Percentiles rank a stretch among this genome's conserved stretches.
These are phyloP conservation scores for Phengaris arion DNA, from an alignment of 2,888 invertebrate species.

Conservation along the genomic window DNA sequence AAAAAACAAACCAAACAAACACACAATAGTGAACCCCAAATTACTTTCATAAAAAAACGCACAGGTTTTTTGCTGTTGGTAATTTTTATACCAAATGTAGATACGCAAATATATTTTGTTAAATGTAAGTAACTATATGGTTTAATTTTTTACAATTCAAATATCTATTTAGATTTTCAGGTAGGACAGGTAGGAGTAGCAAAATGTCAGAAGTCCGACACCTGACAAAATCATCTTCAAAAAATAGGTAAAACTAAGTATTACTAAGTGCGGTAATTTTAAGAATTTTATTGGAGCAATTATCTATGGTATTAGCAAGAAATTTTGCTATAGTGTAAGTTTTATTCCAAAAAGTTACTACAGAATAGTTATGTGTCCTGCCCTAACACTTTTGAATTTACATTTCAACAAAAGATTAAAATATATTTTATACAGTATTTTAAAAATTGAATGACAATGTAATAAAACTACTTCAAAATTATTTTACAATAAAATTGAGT, in stretches of 20 bases:
- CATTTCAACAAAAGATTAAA: not conserved
- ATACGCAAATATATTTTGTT: not conserved
- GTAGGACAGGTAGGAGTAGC: no score
- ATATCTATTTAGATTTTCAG: no score
- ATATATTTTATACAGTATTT: slow-evolving; percentile 14
- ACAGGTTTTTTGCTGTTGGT: slow-evolving; percentile 33
- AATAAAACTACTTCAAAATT: slow-evolving; percentile 2
- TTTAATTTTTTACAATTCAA: not conserved
- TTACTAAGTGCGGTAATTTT: no score
- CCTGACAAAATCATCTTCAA: no score
- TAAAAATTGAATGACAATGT: not conserved
- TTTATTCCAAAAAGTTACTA: not conserved
- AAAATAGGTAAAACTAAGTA: no score
- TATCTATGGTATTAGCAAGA: no score
- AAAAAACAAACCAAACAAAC: slow-evolving; percentile 64
- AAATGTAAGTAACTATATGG: not conserved
- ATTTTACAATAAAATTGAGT: not conserved
- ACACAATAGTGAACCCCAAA: slow-evolving; percentile 62
- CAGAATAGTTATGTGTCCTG: not conserved
- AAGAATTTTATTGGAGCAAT: no score
- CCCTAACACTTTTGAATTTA: not conserved
- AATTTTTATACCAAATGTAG: not conserved
- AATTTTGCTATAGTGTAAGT: no score
- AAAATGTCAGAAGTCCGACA: no score
- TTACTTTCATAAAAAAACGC: slow-evolving; percentile 45